Base-by-base conservation (phyloP, 2,113 vertebrate species). In the Tachycineta bicolor region DNA sequence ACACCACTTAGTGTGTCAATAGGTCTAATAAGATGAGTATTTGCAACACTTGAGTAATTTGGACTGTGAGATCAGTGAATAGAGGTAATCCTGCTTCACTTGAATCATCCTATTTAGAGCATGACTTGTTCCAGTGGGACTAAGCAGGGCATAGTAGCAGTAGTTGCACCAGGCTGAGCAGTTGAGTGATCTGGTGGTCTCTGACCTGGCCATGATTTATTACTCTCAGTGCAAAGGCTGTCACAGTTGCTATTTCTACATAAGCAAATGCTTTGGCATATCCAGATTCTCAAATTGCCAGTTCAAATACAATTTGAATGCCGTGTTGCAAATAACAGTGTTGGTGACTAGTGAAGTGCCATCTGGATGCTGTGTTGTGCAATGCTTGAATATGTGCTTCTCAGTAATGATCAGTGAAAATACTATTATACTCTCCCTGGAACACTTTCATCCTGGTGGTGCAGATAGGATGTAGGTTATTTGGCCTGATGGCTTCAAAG, bases 311-410 rank as follows among this genome's bases (percentile, higher is more conserved):
- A 21, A 2, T 56, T 83, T 87, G 59, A 44, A 33, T 81, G 41
- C 28, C 0, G 0, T 26, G 13, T 87, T 87, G 49, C 24, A 33
- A 49, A 29, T 44, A 46, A 43, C 2, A 1, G 44, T 59, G 15
- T 11, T 69, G n/a, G 37, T 93, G 37, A 34, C 29, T 41, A 23
- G 14, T 33, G 33, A 80, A 37, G 41, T 79, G 52, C 50, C 34
- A 43, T 34, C n/a, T 29, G 52, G 22, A 47, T 53, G 37, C 46
- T 56, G 41, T 75, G 47, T 49, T 87, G 23, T 77, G 26, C 47
- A 34, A 7, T 73, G 47, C 63, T 63, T 25, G 28, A 83, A 62
- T 39, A 39, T 16, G 17, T 69, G 20, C 44, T 60, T 81, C 74
- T 44, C 23, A 26, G 29, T 25, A 39, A 52, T 12, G 6, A 78